Base-by-base conservation (phyloP, 2,113 vertebrate genomes). In the Drymodes brunneopygia region DNA sequence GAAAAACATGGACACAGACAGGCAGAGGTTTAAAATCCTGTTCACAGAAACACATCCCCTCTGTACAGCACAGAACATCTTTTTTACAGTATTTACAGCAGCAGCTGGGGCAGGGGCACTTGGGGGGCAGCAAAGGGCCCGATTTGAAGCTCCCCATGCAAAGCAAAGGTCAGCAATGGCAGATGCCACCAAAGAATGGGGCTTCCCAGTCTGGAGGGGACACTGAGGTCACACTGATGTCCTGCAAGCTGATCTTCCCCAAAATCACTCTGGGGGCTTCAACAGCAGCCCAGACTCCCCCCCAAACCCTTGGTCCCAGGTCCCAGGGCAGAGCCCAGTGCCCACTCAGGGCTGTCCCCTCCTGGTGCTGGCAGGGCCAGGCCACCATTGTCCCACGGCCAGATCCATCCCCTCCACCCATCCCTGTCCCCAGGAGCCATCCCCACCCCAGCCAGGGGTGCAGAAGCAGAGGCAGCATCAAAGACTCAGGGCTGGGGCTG, bases 71-170 rank as follows among this genome's bases (percentile, higher is more conserved):
- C 10, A 3, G 1, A 40, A 23, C 11, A 15, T 10, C 51, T 36
- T 81, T 62, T 91, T 57, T 67, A 95, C 93, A 96, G 11, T 94
- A 94, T 92, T 86, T 91, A 94, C 92, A 94, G 86, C 83, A 58
- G 65, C 3, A 83, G 62, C 47, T 2, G 6, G 56, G 73, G 24
- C 47, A 53, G 22, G 17, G 58, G 62, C 57, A 27, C 24, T 2
- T 1, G 9, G 13, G n/a, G 40, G 12, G 7, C 47, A 24, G 73
- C 38, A 23, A n/a, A 51, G 47, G 21, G 29, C 7, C 23, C 3
- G 0, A 3, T 9, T 5, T 50, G 70, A 23, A 58, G 62, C 5
- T 31, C 7, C 62, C 12, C 1, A 0, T 7, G 74, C 82, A 18
- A 61, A 85, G 65, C 25, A 1, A 44, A 44, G 60, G n/a, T 45